phyloP scores from a whole-genome alignment of 2,113 vertebrate genomes.

The Burhinus bistriatus region DNA sequence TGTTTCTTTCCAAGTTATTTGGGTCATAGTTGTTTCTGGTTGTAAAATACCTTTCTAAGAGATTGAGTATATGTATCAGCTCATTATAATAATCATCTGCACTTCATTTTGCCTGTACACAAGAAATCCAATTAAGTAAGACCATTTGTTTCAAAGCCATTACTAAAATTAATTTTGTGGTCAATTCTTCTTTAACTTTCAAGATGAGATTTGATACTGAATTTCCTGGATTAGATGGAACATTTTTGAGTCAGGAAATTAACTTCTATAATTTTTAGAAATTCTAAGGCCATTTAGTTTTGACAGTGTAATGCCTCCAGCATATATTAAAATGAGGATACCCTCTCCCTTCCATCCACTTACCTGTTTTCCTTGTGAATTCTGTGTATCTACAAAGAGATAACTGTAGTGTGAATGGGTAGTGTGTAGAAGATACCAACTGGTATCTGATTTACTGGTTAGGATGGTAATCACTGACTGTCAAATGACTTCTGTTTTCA shows the following conservation, averaged over 20 bases:
- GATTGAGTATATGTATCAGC: background rate
- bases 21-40: background rate
- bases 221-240: background rate
- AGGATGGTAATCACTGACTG: background rate
- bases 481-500: background rate
- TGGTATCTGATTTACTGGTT: background rate
- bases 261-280: background rate
- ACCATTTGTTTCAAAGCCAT: background rate
- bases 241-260: background rate
- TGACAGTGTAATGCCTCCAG: background rate
- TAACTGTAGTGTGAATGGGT: background rate
- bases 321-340: background rate
- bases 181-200: background rate
- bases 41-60: background rate
- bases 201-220: background rate
- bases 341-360: background rate
- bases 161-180: constrained; percentile 1
- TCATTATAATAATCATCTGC: background rate
- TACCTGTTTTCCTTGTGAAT: background rate
- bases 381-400: background rate
- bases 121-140: constrained; percentile 1
- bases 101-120: background rate
- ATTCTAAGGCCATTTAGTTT: background rate
- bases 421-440: background rate
- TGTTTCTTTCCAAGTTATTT: background rate